A percentile compares a stretch with the other conserved stretches of the same genome.
Conservation (phyloP, 2,888 invertebrate species). For the Ochropleura leucogaster region DNA sequence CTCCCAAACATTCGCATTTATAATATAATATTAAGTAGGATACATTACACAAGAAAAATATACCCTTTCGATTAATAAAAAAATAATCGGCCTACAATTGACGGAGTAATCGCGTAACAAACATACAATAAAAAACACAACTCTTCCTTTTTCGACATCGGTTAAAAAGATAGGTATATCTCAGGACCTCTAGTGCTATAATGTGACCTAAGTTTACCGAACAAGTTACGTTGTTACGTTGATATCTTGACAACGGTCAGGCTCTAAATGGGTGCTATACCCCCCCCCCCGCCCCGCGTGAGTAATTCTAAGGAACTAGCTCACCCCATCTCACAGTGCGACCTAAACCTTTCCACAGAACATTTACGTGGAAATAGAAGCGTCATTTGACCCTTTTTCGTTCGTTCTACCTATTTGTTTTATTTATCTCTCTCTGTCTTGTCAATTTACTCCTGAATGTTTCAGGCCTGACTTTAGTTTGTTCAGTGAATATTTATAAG, state of each 20-base stretch:
- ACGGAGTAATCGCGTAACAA: no score
- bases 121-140: no score
- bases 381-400: constrained; percentile 75
- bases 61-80: no score
- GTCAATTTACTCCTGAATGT: constrained; percentile 79
- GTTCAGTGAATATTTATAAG: constrained; percentile 58
- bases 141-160: not conserved
- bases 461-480: constrained; percentile 63
- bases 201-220: constrained; percentile 25
- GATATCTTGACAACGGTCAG: constrained; percentile 41
- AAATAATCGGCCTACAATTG: no score
- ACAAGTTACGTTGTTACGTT: constrained; percentile 17
- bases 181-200: constrained; percentile 4
- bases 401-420: constrained; percentile 74
- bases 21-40: no score
- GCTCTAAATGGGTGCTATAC: constrained; percentile 27
- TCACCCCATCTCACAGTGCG: constrained; percentile 40
- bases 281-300: constrained; percentile 12
- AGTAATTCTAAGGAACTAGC: constrained; percentile 35
- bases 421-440: constrained; percentile 80
- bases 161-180: constrained; percentile 1
- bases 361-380: constrained; percentile 80
- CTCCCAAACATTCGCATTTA: no score
- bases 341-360: constrained; percentile 49
- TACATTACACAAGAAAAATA: no score